Evolutionary conservation across 2,113 vertebrate species (phyloP).

Genomic region (Arizona elegans): DNA sequence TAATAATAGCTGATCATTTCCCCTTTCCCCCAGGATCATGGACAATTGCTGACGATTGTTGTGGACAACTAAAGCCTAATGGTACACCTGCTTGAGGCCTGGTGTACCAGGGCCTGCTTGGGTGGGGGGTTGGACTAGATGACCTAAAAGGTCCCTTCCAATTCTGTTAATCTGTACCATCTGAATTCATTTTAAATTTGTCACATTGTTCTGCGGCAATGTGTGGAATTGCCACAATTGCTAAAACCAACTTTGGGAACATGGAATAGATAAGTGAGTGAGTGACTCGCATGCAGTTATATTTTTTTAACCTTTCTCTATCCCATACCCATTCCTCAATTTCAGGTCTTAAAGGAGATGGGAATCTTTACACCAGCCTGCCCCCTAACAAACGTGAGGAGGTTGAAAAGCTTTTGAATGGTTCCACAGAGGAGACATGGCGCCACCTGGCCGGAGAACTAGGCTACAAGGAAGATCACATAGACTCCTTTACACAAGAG

Average conservation of each 20-base stretch:
- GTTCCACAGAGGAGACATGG: conserved; percentile 85
- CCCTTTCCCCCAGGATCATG: not conserved
- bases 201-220: not conserved
- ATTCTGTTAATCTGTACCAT: no score
- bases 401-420: conserved; percentile 87
- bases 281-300: not conserved
- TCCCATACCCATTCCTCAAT: not conserved
- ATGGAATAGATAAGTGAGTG: not conserved
- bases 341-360: conserved; percentile 79
- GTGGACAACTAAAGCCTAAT: no score
- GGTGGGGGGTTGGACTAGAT: no score
- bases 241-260: not conserved
- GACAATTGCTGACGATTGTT: not conserved
- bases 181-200: not conserved
- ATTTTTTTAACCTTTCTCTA: not conserved
- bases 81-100: no score
- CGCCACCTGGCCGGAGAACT: conserved; percentile 85
- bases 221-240: not conserved
- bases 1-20: not conserved
- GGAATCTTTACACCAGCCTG: conserved; percentile 76
- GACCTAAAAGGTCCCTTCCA: not conserved
- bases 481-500: conserved; percentile 83
- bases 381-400: conserved; percentile 85
- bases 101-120: no score
- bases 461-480: conserved; percentile 88